These are phyloP conservation scores for Ormia ochracea DNA, from an alignment of 2,888 invertebrate genomes.

Conservation along the genomic window DNA sequence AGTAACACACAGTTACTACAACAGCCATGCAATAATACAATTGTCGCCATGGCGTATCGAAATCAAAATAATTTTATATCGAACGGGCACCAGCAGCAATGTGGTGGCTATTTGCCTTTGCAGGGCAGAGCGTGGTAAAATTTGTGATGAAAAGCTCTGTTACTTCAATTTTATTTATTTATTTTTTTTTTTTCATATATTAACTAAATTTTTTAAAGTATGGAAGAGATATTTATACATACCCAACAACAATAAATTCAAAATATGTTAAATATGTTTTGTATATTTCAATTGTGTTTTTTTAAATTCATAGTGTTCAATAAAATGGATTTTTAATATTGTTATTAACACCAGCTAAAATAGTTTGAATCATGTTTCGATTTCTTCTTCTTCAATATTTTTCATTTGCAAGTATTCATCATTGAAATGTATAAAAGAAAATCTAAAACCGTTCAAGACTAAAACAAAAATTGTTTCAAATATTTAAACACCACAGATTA, in stretches of 20 bases:
- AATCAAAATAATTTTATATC: conserved; percentile 82
- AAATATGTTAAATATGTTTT: not conserved
- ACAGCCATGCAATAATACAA: conserved; percentile 77
- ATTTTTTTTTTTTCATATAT: not conserved
- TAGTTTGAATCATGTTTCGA: no score
- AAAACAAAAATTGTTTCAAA: no score
- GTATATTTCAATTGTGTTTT: no score
- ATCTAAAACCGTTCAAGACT: no score
- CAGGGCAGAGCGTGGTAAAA: conserved; percentile 92
- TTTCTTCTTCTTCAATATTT: no score
- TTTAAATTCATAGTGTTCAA: no score
- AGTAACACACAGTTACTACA: conserved; percentile 77
- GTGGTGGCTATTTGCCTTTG: conserved; percentile 88
- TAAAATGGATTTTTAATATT: no score
- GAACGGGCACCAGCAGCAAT: conserved; percentile 87
- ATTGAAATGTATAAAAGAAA: no score
- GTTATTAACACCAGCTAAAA: no score
- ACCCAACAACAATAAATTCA: conserved; percentile 2
- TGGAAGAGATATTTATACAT: conserved; percentile 25
- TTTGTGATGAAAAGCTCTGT: not conserved
- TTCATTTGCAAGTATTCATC: no score
- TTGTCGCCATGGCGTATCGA: conserved; percentile 80
- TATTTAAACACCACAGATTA: no score
- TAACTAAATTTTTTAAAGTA: not conserved
- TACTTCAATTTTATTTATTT: not conserved